Evolutionary conservation across 2,797 vertebrate species (phyloP).

Genomic region (Clarias platycephalus): DNA sequence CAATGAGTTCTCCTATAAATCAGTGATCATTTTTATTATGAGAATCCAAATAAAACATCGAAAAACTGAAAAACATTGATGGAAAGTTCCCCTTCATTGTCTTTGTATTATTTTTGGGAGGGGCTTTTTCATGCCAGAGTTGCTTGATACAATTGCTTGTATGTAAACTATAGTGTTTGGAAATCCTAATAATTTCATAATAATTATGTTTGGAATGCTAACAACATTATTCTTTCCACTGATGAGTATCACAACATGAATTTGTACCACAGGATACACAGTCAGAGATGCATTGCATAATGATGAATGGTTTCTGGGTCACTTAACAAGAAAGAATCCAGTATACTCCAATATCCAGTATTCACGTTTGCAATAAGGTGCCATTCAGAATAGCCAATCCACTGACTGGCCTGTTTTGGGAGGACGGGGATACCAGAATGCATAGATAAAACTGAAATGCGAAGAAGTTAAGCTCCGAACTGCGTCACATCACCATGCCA

Average conservation of each 20-base stretch:
- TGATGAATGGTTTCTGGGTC: constrained; percentile 11
- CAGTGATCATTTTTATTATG: background rate
- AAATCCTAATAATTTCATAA: constrained; percentile 7
- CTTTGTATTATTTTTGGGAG: background rate
- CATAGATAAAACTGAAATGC: background rate
- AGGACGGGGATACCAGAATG: background rate
- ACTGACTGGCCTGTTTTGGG: background rate
- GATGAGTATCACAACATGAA: background rate
- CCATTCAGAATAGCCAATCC: background rate
- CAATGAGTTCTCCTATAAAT: background rate
- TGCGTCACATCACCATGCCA: background rate
- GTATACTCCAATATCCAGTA: background rate
- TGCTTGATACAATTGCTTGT: background rate
- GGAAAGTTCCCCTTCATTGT: too few relatives aligned
- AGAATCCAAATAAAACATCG: background rate
- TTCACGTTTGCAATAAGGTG: background rate
- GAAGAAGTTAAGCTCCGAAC: background rate
- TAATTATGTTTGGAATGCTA: background rate
- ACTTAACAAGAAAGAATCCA: background rate
- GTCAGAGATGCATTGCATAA: background rate
- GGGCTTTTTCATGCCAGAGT: background rate
- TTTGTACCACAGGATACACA: constrained; percentile 4
- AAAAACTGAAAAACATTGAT: background rate
- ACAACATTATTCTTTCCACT: constrained; percentile 4
- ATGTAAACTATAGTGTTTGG: background rate